Evolutionary conservation across 2,888 invertebrate genomes (phyloP), one percentile per base, ranked within the genome.

Genomic region (Glaucopsyche alexis): DNA sequence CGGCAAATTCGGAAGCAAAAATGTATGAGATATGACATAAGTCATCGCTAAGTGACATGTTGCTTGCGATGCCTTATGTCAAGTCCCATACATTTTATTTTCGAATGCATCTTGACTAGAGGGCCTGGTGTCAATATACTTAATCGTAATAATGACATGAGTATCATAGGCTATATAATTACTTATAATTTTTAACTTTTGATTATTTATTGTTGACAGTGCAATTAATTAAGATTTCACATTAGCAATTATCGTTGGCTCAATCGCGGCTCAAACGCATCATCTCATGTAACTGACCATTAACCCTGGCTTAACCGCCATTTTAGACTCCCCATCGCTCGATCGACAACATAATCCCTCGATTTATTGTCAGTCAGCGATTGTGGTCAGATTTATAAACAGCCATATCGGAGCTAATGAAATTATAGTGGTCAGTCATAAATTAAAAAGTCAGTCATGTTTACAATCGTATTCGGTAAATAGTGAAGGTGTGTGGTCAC

Each of bases 261-360:
- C 6, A 55, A 6, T 11, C 55, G 19, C 19, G 19, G 19, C 52
- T 29, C 55, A 55, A 29, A 60, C 60, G 60, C 45, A 67, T 45
- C 67, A 67, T 67, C 60, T 19, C 42, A 11, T 45, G 16, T 16
- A 67, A 11, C 45, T 67, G 79, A 79, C 87, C 87, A 89, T 91
- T 87, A 90, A 85, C 84, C 84, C 81, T 79, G 85, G 89, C 86
- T 90, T 89, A 88, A 84, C 85, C 85, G 87, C 89, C 87, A 91
- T 90, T 91, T 88, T 85, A 83, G 85, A 85, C 87, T 87, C 89
- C 88, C 90, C 90, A 86, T 82, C 83, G 84, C 82, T 83, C 85
- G 87, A 89, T 91, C 83, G 87, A 92, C 93, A 89, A 88, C 87
- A 85, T 91, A 91, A 93, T 93, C 92, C 91, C 82, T 80, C 82